Base-by-base conservation (phyloP, 37 sponge, comb jelly and placozoan species). In the Aplysina aerophoba region DNA sequence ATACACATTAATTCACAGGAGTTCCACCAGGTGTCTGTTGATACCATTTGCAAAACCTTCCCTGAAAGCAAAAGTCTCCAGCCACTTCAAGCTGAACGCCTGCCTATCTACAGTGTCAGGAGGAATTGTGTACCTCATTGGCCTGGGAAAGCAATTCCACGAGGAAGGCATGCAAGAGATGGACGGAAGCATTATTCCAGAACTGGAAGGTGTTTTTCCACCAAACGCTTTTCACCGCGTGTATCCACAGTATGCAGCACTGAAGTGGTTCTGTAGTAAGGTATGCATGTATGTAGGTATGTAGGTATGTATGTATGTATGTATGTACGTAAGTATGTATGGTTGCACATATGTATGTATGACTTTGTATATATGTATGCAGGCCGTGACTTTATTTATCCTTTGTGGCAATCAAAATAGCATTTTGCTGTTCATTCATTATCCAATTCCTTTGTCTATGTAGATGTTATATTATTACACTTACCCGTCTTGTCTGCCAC, bases 261-360 rank as follows among this genome's bases (percentile, higher is more conserved):
- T 75, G 22, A 75, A 75, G 78, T 75, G 78, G 78, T 75, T 75
- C 53, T 41, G 78, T 75, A 24, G 40, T 40, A 75, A 75, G 78
- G 53, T 44, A 44, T 44, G 50, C 50, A 44, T 44, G 50, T 8
- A 8, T 44, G 50, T 15, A 71, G 6, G 16, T 71, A 33, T 71
- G 28, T 71, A 71, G 5, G 73, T 71, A 71, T 35, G 37, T 15
- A 71, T 71, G 73, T 15, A 75, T 75, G 78, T 25, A 75, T 75
- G 63, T 62, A 44, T 50, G 54, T 75, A 75, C 25, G 11, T 24
- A 62, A 13, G 64, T 69, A 69, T 35, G 12, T 15, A 33, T 21
- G 21, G 6, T 2, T 31, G 31, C 15, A 71, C 28, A 34, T 71
- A 20, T 71, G 21, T 4, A 33, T 71, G 30, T 71, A 35, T 71